Conservation (phyloP, 2,797 vertebrate species). For the Peromyscus nudipes region DNA sequence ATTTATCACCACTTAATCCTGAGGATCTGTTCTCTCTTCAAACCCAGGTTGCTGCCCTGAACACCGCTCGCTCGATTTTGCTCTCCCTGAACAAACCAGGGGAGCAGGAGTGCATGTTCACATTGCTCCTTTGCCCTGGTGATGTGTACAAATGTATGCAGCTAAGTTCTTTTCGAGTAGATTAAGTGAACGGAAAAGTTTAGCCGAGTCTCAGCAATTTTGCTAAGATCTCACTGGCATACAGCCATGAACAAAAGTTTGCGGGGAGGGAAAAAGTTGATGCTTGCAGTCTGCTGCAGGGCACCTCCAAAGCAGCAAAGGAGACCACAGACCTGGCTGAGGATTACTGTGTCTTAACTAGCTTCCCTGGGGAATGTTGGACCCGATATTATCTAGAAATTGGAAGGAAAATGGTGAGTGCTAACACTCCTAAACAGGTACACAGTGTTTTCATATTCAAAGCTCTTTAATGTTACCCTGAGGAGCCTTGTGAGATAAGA, state of each 20-base stretch:
- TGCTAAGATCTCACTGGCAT: constrained; percentile 72
- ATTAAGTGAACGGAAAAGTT: constrained; percentile 71
- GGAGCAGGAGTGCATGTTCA: not conserved
- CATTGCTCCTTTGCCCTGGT: not conserved
- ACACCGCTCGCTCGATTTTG: not conserved
- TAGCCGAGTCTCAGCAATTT: constrained; percentile 65
- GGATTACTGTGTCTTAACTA: constrained; percentile 67
- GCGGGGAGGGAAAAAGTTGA: not conserved
- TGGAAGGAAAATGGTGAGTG: constrained; percentile 50
- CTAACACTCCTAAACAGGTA: constrained; percentile 65
- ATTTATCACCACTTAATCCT: constrained; percentile 56
- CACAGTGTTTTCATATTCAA: constrained; percentile 71
- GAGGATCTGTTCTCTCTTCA: constrained; percentile 14
- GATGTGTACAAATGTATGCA: constrained; percentile 51
- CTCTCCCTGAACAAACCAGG: not conserved
- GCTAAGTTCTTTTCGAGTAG: constrained; percentile 63
- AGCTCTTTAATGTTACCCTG: constrained; percentile 75
- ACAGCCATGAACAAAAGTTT: constrained; percentile 7
- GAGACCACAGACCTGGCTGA: constrained; percentile 44
- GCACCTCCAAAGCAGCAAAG: constrained; percentile 31
- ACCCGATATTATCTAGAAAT: constrained; percentile 36
- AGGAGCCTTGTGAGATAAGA: constrained; percentile 75
- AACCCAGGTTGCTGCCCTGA: not conserved
- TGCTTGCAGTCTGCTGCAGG: constrained; percentile 50
- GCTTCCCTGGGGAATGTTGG: constrained; percentile 31